phyloP scores from a whole-genome alignment of 2,113 vertebrate species.

The Morone saxatilis region DNA sequence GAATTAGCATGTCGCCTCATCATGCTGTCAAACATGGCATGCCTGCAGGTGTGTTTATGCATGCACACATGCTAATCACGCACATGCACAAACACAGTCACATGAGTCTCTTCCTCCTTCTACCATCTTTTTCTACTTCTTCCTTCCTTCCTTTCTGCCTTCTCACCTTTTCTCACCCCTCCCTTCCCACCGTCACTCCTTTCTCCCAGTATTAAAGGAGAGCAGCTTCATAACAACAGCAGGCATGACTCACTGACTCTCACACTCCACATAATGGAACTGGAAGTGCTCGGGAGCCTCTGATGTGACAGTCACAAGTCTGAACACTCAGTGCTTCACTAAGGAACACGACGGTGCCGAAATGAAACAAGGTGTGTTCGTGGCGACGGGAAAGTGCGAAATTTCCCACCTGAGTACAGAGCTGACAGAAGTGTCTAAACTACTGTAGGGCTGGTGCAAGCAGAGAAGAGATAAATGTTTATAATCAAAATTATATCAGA shows the following conservation, averaged over 20 bases:
- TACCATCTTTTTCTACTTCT: not conserved
- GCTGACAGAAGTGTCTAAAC: constrained; percentile 23
- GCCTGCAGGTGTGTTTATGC: constrained; percentile 39
- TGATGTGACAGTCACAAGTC: constrained; percentile 64
- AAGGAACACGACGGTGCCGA: constrained; percentile 18
- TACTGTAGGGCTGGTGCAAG: not conserved
- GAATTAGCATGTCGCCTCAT: constrained; percentile 35
- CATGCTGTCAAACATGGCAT: constrained; percentile 16
- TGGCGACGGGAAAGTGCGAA: constrained; percentile 13
- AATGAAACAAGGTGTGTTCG: constrained; percentile 53
- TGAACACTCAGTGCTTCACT: constrained; percentile 36
- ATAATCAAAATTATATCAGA: not conserved
- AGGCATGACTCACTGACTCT: constrained; percentile 74
- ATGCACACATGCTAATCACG: constrained; percentile 8
- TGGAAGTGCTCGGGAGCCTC: constrained; percentile 54
- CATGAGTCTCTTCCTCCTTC: not conserved
- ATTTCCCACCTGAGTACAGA: constrained; percentile 44
- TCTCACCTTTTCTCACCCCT: not conserved
- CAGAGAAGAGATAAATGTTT: not conserved
- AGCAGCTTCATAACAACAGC: constrained; percentile 60
- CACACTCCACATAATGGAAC: constrained; percentile 62
- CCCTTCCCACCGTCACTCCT: not conserved
- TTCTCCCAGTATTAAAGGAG: constrained; percentile 17
- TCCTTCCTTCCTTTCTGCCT: not conserved
- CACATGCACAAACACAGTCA: not conserved